These are phyloP conservation scores for Vesta saturnalis DNA, from an alignment of 2,888 invertebrate species.

Conservation along the genomic window DNA sequence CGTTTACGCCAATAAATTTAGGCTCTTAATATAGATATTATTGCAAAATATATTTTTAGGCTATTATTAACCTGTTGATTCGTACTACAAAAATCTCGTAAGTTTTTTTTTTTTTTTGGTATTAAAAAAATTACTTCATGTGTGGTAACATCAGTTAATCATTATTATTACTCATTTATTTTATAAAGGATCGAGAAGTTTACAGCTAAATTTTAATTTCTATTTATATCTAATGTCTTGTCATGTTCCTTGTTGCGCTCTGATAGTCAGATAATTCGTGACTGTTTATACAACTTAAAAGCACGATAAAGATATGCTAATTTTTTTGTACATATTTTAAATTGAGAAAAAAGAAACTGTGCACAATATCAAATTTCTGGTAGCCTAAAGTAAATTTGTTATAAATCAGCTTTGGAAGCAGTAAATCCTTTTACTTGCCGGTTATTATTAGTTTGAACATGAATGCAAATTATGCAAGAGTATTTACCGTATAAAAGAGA, in stretches of 20 bases:
- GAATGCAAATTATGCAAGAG: no score
- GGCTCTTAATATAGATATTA: neutral
- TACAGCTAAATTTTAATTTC: slow-evolving; percentile 17
- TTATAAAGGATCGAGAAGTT: neutral
- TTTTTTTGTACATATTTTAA: neutral
- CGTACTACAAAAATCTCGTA: neutral
- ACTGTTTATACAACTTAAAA: slow-evolving; percentile 10
- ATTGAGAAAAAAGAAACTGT: slow-evolving; percentile 12
- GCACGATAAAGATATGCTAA: slow-evolving; percentile 10
- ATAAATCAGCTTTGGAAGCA: slow-evolving; percentile 21
- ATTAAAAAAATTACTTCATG: neutral
- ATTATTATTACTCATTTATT: slow-evolving; percentile 9
- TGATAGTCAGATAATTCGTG: slow-evolving; percentile 23
- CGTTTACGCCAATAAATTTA: neutral
- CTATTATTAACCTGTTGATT: neutral
- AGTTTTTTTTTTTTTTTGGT: no score
- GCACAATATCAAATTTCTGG: slow-evolving; percentile 1
- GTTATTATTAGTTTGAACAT: slow-evolving; percentile 19
- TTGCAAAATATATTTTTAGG: neutral
- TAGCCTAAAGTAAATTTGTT: slow-evolving; percentile 2
- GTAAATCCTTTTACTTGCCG: slow-evolving; percentile 9
- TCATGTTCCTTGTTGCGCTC: slow-evolving; percentile 21
- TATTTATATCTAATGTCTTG: slow-evolving; percentile 26
- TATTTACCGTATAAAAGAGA: no score
- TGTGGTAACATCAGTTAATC: slow-evolving; percentile 13